Base-by-base conservation (phyloP, 2,888 invertebrate genomes). In the Eudemis profundana region DNA sequence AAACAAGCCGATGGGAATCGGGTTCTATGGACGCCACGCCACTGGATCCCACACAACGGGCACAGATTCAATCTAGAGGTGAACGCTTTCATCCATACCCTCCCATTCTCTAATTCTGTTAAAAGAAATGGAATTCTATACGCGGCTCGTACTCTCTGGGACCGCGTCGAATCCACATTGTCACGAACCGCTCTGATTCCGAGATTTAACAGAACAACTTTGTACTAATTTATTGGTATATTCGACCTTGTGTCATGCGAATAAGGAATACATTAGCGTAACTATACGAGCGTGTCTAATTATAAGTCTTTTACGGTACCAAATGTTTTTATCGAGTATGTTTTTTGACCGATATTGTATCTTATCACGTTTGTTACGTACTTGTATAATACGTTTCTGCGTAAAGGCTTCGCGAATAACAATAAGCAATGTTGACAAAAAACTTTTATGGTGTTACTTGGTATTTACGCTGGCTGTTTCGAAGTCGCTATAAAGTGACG, bases 161-260 rank as follows among this genome's bases (percentile, higher is more conserved):
- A 47, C 60, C 59, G 65, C 36, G 17, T 19, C 65, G 29, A 60
- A 65, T 65, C 46, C 29, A 51, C 50, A 38, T 33, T 64, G 65
- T 51, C 65, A 65, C 60, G 60, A 65, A 65, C 50, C 57, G 57
- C 57, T 64, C 65, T 12, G 19, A 53, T 65, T 65, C 59, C 40
- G 4, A 21, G 57, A 64, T 33, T 42, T 17, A 56, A 50, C 15
- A 60, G 38, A 53, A 40, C 14, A 23, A 46, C 44, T n/a, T 59
- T 15, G 27, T 33, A 44, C 1, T 38, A 14, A 36, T 44, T 27
- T n/a, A 33, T 53, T 60, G 29, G 27, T 29, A 60, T 7, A 53
- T 53, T 33, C 59, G 47, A 64, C 64, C 64, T 64, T 64, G 50
- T 50, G 3, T 23, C 44, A 51, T 47, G 57, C 50, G 12, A 64